Evolutionary conservation across 2,797 vertebrate species (phyloP).

Genomic region (Bryconaethiops microstoma): DNA sequence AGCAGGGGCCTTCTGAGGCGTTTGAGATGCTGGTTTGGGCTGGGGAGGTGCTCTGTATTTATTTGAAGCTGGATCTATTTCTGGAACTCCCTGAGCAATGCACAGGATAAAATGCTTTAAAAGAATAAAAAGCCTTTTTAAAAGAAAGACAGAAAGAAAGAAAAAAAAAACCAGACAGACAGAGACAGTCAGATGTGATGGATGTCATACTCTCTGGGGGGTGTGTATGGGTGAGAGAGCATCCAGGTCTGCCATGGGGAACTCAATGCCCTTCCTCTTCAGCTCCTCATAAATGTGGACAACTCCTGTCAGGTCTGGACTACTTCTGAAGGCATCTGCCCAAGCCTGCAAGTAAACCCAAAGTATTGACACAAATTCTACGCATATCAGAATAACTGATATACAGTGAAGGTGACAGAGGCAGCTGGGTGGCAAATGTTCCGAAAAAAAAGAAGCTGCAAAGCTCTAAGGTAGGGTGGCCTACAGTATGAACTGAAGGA

Average conservation of each 20-base stretch:
- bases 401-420: background rate
- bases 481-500: too few relatives aligned
- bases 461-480: background rate
- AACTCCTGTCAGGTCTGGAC: conserved; percentile 95
- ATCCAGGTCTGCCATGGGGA: conserved; percentile 96
- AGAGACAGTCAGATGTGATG: background rate
- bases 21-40: conserved; percentile 66
- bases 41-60: conserved; percentile 82
- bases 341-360: conserved; percentile 83
- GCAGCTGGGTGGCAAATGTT: background rate
- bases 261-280: conserved; percentile 96
- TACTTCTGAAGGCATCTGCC: conserved; percentile 97
- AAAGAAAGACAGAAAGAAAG: background rate
- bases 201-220: conserved; percentile 89
- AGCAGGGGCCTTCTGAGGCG: conserved; percentile 68
- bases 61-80: conserved; percentile 91
- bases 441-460: background rate
- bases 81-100: conserved; percentile 85
- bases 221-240: conserved; percentile 97
- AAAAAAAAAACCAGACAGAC: background rate
- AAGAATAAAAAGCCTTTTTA: background rate
- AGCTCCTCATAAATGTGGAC: conserved; percentile 98
- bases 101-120: background rate
- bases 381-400: background rate
- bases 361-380: background rate